Base-by-base conservation (phyloP, 2,797 vertebrate species). In the Adelosebastes latens region DNA sequence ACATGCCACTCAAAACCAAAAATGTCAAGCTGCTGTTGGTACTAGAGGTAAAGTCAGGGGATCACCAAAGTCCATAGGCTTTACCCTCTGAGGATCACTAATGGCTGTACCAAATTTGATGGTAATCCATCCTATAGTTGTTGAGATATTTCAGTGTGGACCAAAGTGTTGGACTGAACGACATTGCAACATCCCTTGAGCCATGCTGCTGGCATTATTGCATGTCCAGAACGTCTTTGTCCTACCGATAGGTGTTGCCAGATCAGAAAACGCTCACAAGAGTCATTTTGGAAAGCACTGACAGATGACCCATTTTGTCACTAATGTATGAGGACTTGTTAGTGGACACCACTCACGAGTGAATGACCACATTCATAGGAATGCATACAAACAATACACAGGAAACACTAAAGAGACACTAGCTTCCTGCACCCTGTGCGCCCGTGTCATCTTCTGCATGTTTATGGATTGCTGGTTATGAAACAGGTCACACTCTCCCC, bases 401-500 rank as follows among this genome's bases (percentile, higher is more conserved):
- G 20, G 22, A 72, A 72, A 84, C 29, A 46, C 25, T 22, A 9
- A 56, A 62, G 58, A 79, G 20, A 64, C 25, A 16, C 29, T 13
- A 24, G n/a, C 60, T 53, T 62, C 58, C 77, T 69, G 73, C 65
- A 39, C 22, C 24, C 0, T 2, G 36, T 13, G 83, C 46, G 53
- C 49, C 66, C 22, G 34, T 77, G 72, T 77, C 74, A 69, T 82
- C 72, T 79, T 78, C 10, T 87, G 82, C 84, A 79, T 88, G 82
- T 82, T 87, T 88, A 82, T 87, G 78, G 76, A 80, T 80, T 46
- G 52, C 68, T 88, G 82, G 76, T 92, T 89, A 88, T 82, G 84
- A 92, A 93, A 88, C 86, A 80, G 87, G 90, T 90, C 88, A 86
- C 82, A 79, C 66, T 69, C 78, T 86, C 68, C 78, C 81, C 86